Evolutionary conservation across 23 tunicate species (phyloP).

Genomic region (Ciona savignyi): DNA sequence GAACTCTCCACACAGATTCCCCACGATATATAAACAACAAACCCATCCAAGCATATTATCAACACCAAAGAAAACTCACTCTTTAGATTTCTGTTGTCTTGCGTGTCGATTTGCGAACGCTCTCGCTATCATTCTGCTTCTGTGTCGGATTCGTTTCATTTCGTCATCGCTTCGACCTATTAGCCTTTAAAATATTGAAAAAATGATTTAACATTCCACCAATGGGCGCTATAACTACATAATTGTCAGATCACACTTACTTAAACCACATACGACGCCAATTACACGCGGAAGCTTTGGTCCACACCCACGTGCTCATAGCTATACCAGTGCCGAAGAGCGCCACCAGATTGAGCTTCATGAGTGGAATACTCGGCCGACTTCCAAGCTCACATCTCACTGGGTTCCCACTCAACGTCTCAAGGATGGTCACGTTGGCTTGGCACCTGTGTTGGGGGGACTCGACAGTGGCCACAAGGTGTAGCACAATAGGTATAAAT

Average conservation of each 20-base stretch:
- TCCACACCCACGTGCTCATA: slow-evolving; percentile 92
- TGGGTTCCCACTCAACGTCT: slow-evolving; percentile 55
- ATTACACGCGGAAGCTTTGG: slow-evolving; percentile 53
- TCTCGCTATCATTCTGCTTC: slow-evolving; percentile 80
- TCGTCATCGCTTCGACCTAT: slow-evolving; percentile 83
- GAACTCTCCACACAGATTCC: slow-evolving; percentile 85
- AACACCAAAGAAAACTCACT: slow-evolving; percentile 23
- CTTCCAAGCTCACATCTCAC: slow-evolving; percentile 25
- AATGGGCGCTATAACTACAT: too few species aligned
- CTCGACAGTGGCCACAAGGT: too few species aligned
- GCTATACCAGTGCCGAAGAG: slow-evolving; percentile 80
- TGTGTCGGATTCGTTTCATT: slow-evolving; percentile 68
- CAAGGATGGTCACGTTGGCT: slow-evolving; percentile 64
- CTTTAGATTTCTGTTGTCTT: background rate
- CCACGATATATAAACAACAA: slow-evolving; percentile 70
- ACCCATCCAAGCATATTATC: slow-evolving; percentile 53
- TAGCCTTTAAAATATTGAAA: too few species aligned
- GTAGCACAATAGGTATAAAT: too few species aligned
- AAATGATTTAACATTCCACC: too few species aligned
- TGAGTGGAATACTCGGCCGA: slow-evolving; percentile 51
- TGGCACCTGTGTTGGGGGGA: slow-evolving; percentile 30
- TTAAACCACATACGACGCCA: slow-evolving; percentile 80
- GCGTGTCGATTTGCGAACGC: slow-evolving; percentile 36
- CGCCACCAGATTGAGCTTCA: slow-evolving; percentile 67
- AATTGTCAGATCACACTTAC: slow-evolving; percentile 28